Percentiles rank a stretch among this genome's conserved stretches.
phyloP scores from a whole-genome alignment of 2,888 invertebrate genomes.

The Cybosia mesomella region DNA sequence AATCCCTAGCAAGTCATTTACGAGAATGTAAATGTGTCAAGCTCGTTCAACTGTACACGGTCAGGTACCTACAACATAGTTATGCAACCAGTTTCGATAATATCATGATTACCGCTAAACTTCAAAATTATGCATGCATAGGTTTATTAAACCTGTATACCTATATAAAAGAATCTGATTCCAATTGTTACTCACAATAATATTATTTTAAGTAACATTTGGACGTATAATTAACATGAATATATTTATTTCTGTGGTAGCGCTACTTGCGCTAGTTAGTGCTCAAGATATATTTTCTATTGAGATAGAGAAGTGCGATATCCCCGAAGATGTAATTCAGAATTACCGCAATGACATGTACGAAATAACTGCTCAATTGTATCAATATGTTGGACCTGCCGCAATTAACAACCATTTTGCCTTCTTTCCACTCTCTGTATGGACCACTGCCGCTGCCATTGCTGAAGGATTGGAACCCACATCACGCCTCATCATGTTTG shows the following conservation, averaged over 20 bases:
- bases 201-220: not conserved
- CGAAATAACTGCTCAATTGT: constrained; percentile 8
- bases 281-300: not conserved
- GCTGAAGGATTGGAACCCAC: constrained; percentile 7
- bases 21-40: not conserved
- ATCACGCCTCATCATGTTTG: constrained; percentile 1
- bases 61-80: not conserved
- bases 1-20: not conserved
- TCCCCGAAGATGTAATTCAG: constrained; percentile 3
- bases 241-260: constrained; percentile 3
- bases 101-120: not conserved
- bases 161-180: not conserved
- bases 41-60: not conserved
- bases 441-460: constrained; percentile 13
- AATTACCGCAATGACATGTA: constrained; percentile 8
- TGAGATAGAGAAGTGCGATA: not conserved
- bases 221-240: constrained; percentile 9
- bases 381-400: not conserved
- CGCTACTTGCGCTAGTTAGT: constrained; percentile 6
- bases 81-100: not conserved
- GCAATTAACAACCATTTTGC: constrained; percentile 13
- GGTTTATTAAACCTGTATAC: not conserved
- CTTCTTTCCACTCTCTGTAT: constrained; percentile 10
- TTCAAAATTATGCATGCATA: not conserved
- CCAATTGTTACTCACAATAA: not conserved